A percentile compares a stretch with the other conserved stretches of the same genome.
These are phyloP conservation scores for Gopherus evgoodei DNA, from an alignment of 2,113 vertebrate genomes.

Conservation along the genomic window DNA sequence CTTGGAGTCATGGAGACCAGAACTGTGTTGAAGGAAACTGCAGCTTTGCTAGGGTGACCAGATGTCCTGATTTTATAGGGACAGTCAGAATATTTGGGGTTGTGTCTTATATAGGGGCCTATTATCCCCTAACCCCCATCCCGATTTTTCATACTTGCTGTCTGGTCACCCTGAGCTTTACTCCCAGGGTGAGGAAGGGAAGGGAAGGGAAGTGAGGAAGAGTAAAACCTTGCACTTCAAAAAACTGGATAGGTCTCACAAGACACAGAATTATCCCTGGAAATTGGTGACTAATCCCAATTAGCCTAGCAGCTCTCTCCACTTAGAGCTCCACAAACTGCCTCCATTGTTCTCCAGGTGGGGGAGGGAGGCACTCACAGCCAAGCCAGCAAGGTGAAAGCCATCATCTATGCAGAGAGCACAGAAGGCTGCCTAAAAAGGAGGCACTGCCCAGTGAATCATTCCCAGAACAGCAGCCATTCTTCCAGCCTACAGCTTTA, in stretches of 20 bases:
- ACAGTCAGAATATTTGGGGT: too few relatives aligned
- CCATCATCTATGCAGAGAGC: background rate
- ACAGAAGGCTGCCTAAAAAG: background rate
- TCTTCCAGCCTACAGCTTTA: background rate
- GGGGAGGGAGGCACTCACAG: background rate
- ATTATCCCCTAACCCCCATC: too few relatives aligned
- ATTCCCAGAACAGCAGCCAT: background rate
- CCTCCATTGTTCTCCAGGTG: background rate
- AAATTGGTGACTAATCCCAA: background rate
- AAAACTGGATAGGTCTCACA: background rate
- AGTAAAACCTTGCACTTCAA: background rate
- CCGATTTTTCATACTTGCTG: too few relatives aligned
- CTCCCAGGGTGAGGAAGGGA: background rate
- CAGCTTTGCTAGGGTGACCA: background rate
- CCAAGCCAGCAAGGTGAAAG: background rate
- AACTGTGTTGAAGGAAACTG: background rate
- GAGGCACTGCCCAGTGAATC: background rate
- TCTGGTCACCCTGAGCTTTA: background rate
- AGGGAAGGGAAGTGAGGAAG: background rate
- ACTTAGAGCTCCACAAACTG: background rate
- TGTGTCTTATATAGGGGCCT: too few relatives aligned
- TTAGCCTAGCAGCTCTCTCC: too few relatives aligned
- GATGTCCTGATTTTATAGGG: too few relatives aligned
- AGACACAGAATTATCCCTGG: background rate
- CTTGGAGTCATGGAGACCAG: background rate